Base-by-base conservation (phyloP, 2,888 invertebrate species). In the Zonitis immaculata region DNA sequence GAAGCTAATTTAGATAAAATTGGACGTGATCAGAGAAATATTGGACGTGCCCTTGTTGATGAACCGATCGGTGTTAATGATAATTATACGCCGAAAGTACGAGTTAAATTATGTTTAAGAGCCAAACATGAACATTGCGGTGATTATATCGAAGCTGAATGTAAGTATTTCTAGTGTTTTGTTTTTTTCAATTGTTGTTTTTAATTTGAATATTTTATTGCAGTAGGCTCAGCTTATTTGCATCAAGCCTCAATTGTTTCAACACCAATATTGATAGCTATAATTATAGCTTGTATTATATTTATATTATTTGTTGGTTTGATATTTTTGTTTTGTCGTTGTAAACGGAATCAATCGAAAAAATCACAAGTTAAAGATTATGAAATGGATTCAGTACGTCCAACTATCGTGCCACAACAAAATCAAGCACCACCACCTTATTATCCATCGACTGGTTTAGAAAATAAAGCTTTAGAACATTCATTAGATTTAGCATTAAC, bases 381-480 rank as follows among this genome's bases (percentile, higher is more conserved):
- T 73, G 93, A 93, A 78, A 89, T 91, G 88, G 91, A 92, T 71
- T 87, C 90, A 0, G 89, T 90, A 61, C 82, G 90, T 51, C 90
- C 91, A 14, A 88, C 90, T 44, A 87, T 91, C 74, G 89, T 91
- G 35, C 85, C 89, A n/a, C 88, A 89, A 58, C 91, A 90, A 74
- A 89, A 87, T 57, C 89, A 90, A 69, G 90, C 91, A 1, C 92
- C 92, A 18, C 92, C 92, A 27, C 92, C 92, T 0, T 93, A 93
- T 67, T 92, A 92, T 71, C 91, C 92, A n/a, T 85, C 86, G 9
- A 83, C 88, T 44, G 91, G 91, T 1, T 85, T 91, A 82, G 94
- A 94, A 77, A 94, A 94, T 75, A 94, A 94, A 76, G 94, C 92
- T 25, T 77, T 94, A 42, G 93, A 94, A 75, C 89, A 91, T 76